A percentile compares a stretch with the other conserved stretches of the same genome.
Evolutionary conservation across 1,140 invertebrate species (phyloP).

Genomic region (Xylocopa sonorina): DNA sequence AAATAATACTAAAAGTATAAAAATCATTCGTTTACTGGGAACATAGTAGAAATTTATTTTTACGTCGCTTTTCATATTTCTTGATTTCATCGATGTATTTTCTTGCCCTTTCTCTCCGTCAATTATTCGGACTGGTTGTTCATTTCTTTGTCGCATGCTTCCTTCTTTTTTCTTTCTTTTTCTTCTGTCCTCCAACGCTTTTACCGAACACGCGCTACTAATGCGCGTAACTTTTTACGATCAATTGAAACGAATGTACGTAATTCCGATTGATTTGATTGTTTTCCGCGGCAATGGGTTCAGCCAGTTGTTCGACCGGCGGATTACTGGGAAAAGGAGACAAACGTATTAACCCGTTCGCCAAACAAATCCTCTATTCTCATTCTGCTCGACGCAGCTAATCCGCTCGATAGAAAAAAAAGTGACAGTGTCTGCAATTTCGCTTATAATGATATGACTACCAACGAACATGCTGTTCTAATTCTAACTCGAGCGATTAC

Average conservation of each 20-base stretch:
- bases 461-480: background rate
- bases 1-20: background rate
- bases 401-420: background rate
- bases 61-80: background rate
- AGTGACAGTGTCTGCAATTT: slow-evolving; percentile 11
- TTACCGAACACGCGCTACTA: slow-evolving; percentile 50
- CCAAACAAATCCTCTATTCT: slow-evolving; percentile 67
- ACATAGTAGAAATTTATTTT: too few species aligned
- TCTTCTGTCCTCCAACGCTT: background rate
- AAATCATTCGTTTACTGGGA: too few species aligned
- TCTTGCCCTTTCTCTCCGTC: background rate
- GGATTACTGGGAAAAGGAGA: slow-evolving; percentile 67
- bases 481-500: background rate
- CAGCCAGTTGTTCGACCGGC: slow-evolving; percentile 36
- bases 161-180: background rate
- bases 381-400: slow-evolving; percentile 52
- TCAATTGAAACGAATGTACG: slow-evolving; percentile 64
- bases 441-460: slow-evolving; percentile 13
- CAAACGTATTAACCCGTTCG: slow-evolving; percentile 66
- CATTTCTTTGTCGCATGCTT: background rate
- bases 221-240: slow-evolving; percentile 66
- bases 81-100: background rate
- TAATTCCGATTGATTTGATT: slow-evolving; percentile 65
- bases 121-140: background rate
- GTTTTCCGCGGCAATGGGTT: slow-evolving; percentile 18